Percentiles rank a stretch among this genome's conserved stretches.
Conservation (phyloP, 2,888 invertebrate species). For the Thyatira batis region DNA sequence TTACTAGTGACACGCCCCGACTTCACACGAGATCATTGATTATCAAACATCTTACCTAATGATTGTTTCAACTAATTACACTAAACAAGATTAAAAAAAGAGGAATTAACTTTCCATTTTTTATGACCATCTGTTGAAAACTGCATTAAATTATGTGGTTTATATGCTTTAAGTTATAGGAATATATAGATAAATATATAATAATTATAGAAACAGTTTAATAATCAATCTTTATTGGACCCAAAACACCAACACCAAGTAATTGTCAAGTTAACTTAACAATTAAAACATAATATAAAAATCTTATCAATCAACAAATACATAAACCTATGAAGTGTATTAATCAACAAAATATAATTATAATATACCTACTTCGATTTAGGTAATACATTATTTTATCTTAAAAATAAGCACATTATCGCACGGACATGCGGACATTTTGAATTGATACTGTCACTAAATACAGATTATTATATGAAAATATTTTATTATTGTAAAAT, state of each 20-base stretch:
- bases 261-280: constrained; percentile 26
- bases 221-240: constrained; percentile 38
- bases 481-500: neutral
- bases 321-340: neutral
- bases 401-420: neutral
- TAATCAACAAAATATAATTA: neutral
- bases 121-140: neutral
- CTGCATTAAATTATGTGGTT: too few species aligned
- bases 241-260: constrained; percentile 56
- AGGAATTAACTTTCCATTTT: too few species aligned
- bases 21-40: too few species aligned
- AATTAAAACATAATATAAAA: constrained; percentile 31
- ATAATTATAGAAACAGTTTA: neutral
- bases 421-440: neutral
- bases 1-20: too few species aligned
- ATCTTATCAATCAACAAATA: constrained; percentile 11
- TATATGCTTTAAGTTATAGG: too few species aligned
- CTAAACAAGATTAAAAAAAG: too few species aligned
- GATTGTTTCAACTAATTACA: too few species aligned
- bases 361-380: neutral
- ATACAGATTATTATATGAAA: neutral
- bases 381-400: neutral
- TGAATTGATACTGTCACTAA: neutral
- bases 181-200: neutral
- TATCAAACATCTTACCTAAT: too few species aligned